Percentiles rank a stretch among this genome's conserved stretches.
Evolutionary conservation across 2,888 invertebrate genomes (phyloP).

Genomic region (Steinernema scapterisci): DNA sequence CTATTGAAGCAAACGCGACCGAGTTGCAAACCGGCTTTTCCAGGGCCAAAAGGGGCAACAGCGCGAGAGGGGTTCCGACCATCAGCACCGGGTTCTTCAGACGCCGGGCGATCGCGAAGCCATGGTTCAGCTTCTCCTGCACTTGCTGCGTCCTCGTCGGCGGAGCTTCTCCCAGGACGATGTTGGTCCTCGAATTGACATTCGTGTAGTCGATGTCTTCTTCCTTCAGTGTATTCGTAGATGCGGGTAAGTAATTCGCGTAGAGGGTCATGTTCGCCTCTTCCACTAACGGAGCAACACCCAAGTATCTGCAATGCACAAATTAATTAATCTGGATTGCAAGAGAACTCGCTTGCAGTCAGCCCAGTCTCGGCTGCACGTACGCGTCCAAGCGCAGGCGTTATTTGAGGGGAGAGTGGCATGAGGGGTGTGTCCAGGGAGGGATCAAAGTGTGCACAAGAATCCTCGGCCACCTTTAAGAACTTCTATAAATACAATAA

Average conservation of each 20-base stretch:
- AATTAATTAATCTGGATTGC: no score
- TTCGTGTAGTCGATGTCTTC: not conserved
- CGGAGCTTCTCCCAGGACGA: not conserved
- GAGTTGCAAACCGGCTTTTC: conserved; percentile 17
- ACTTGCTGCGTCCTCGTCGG: no score
- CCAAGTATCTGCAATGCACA: no score
- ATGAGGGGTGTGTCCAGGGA: not conserved
- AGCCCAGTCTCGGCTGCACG: not conserved
- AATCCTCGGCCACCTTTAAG: no score
- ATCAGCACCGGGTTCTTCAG: conserved; percentile 26
- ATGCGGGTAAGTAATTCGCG: conserved; percentile 7
- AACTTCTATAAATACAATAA: no score
- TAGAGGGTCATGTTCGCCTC: not conserved
- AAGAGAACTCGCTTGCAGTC: not conserved
- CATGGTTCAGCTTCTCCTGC: not conserved
- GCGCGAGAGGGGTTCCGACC: conserved; percentile 2
- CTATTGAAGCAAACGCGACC: no score
- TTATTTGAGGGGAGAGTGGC: not conserved
- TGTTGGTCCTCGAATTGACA: conserved; percentile 7
- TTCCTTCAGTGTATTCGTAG: conserved; percentile 22
- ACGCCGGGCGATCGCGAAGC: not conserved
- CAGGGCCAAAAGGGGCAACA: not conserved
- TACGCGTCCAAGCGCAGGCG: not conserved
- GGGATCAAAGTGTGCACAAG: not conserved
- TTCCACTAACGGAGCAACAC: no score